Conservation (phyloP, 2,113 vertebrate genomes). For the Andinoacara biseriatus region DNA sequence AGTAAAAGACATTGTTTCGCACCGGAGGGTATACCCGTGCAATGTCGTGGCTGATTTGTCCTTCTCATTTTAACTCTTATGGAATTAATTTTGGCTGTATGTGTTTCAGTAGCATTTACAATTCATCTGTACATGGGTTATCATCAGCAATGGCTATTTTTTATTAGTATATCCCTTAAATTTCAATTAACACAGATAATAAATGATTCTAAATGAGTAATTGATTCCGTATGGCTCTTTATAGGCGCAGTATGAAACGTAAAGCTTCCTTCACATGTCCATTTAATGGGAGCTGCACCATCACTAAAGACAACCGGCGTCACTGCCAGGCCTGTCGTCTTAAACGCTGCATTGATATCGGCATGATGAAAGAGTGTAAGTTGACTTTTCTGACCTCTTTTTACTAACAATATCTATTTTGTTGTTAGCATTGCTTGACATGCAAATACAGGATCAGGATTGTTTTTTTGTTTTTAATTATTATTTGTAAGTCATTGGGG, state of each 20-base stretch:
- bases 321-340: constrained; percentile 98
- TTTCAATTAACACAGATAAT: neutral
- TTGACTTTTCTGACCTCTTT: constrained; percentile 41
- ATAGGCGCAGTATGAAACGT: constrained; percentile 96
- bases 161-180: too few relatives aligned
- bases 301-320: constrained; percentile 98
- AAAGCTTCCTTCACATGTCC: constrained; percentile 95
- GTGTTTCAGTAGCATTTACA: neutral
- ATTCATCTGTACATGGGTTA: neutral
- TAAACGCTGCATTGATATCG: constrained; percentile 94
- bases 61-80: neutral
- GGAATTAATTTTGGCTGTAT: neutral
- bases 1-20: neutral
- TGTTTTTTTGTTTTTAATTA: neutral
- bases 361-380: constrained; percentile 99
- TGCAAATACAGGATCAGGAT: neutral
- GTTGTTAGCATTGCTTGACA: neutral
- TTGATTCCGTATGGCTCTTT: constrained; percentile 8
- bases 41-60: neutral
- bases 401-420: neutral
- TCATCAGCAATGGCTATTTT: neutral
- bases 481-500: neutral
- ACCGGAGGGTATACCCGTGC: neutral
- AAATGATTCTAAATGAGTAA: neutral
- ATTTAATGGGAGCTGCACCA: constrained; percentile 91